Base-by-base conservation (phyloP, 2,888 invertebrate species). In the Bedellia somnulentella region DNA sequence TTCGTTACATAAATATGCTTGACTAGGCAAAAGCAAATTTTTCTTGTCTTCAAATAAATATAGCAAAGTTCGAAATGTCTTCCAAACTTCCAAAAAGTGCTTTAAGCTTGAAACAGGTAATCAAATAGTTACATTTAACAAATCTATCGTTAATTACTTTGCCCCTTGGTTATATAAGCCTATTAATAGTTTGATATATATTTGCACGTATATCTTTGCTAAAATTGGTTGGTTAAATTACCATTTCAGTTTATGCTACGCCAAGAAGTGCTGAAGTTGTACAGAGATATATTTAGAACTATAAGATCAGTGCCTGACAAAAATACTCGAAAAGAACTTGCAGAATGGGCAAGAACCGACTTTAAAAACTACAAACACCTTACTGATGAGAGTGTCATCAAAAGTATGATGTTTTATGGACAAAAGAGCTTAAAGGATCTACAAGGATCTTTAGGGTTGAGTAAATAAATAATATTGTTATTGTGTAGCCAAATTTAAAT, bases 201-300 rank as follows among this genome's bases (percentile, higher is more conserved):
- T 18, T 18, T 6, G 9, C 9, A 6, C 5, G 5, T 9, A 18
- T 18, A 18, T 18, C 9, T 18, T 18, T 18, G 9, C 9, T 5
- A n/a, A n/a, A n/a, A n/a, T n/a, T n/a, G n/a, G n/a, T n/a, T n/a
- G n/a, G n/a, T n/a, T n/a, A n/a, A n/a, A 13, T 23, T 29, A 17
- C 4, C 9, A 23, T 80, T 80, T 15, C 57, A 92, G 91, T 92
- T 92, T 56, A 80, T 92, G 57, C 56, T 89, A 16, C 81, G 88
- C 8, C 85, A 86, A 62, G 85, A 91, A 62, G 90, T 90, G 0
- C 53, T 90, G 12, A 85, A 82, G 44, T 57, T 91, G 1, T 92
- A 91, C 46, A 73, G 87, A 38, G 80, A 84, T 37, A 85, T 91
- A 35, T 80, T 89, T 41, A 79, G 84, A 29, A 78, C 85, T 5